Conservation (phyloP, 1,140 invertebrate genomes). For the Copidosoma floridanum region DNA sequence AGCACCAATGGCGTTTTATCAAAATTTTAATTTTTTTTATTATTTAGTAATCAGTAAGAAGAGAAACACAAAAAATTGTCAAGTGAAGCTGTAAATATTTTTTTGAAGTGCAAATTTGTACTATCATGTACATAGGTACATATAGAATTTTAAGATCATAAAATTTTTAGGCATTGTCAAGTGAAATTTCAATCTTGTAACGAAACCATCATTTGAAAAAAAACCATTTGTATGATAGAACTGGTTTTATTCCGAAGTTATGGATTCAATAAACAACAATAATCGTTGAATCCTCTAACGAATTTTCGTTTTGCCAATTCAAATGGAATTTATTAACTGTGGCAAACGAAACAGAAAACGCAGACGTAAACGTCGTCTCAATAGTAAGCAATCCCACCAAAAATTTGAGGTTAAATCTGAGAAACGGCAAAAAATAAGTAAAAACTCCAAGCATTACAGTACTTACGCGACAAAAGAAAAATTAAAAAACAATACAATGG, state of each 20-base stretch:
- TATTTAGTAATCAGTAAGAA: too few species aligned
- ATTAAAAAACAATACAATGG: conserved; percentile 9
- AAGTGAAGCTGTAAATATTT: too few species aligned
- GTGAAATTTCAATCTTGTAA: not conserved
- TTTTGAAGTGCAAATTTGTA: too few species aligned
- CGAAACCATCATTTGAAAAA: not conserved
- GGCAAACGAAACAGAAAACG: conserved; percentile 34
- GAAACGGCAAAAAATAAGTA: conserved; percentile 30
- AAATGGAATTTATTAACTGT: conserved; percentile 41
- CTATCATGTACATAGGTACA: too few species aligned
- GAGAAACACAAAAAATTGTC: too few species aligned
- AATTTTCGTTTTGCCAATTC: not conserved
- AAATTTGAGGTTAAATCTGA: conserved; percentile 42
- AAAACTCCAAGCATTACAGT: too few species aligned
- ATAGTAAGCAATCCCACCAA: conserved; percentile 33
- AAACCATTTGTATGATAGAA: too few species aligned
- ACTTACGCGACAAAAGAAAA: too few species aligned
- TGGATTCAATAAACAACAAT: too few species aligned
- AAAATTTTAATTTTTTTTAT: too few species aligned
- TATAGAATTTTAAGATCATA: not conserved
- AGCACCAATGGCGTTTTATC: too few species aligned
- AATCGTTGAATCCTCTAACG: not conserved
- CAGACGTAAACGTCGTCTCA: conserved; percentile 33
- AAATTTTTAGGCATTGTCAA: not conserved
- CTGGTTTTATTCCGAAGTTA: too few species aligned